A percentile compares a stretch with the other conserved stretches of the same genome.
These are phyloP conservation scores for Desmodus rotundus DNA, from an alignment of 2,113 vertebrate genomes.

Conservation along the genomic window DNA sequence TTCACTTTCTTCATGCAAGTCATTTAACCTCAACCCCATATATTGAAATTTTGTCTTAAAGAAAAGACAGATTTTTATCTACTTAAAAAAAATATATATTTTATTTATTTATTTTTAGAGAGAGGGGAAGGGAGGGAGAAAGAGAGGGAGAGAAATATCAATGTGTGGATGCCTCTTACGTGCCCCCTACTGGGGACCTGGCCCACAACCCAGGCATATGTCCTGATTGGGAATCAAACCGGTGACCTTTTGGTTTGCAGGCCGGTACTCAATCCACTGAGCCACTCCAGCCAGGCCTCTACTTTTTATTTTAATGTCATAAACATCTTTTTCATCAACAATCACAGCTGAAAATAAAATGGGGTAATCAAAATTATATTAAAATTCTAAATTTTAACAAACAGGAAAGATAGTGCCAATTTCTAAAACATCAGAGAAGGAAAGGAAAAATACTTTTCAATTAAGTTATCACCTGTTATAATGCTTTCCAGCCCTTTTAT, in stretches of 20 bases:
- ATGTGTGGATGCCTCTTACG: no score
- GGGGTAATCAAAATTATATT: background rate
- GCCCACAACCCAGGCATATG: no score
- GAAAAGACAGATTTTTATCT: constrained; percentile 15
- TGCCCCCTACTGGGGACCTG: no score
- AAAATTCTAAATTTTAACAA: background rate
- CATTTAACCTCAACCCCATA: background rate
- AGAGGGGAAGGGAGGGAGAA: no score
- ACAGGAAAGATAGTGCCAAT: background rate
- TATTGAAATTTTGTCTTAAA: background rate
- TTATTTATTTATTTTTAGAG: no score
- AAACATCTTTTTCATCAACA: background rate
- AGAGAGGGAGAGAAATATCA: no score
- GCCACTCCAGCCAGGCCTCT: no score
- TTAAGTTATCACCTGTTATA: constrained; percentile 21
- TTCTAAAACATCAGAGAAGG: constrained; percentile 18
- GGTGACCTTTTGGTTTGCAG: no score
- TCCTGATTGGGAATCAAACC: no score
- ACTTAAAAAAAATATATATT: background rate
- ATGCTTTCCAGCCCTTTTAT: background rate
- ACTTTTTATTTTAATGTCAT: background rate
- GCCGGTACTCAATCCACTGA: no score
- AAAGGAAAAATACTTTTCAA: constrained; percentile 28
- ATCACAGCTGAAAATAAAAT: constrained; percentile 12
- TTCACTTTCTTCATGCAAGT: background rate